Conservation (phyloP, 2,888 invertebrate genomes). For the Microplitis manilae region DNA sequence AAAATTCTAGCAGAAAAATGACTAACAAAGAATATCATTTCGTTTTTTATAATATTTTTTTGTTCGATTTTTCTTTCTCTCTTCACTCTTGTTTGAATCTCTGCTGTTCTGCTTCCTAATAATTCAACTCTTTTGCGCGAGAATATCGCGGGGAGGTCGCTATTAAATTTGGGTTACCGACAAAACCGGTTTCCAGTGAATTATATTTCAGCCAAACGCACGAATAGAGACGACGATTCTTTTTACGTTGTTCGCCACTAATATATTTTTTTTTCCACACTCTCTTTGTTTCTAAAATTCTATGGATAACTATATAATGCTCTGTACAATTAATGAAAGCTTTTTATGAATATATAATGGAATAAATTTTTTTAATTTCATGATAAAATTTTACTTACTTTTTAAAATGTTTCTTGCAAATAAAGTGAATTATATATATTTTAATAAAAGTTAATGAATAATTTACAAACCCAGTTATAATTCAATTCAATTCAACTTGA, state of each 20-base stretch:
- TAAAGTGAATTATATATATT: neutral
- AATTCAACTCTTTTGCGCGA: conserved; percentile 41
- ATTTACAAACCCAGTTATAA: too few species aligned
- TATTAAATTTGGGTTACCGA: conserved; percentile 44
- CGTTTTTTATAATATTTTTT: conserved; percentile 9
- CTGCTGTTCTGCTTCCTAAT: conserved; percentile 29
- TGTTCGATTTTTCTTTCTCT: conserved; percentile 8
- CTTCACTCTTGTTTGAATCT: conserved; percentile 12
- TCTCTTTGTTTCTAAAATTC: conserved; percentile 38
- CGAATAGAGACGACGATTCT: conserved; percentile 17
- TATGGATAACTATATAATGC: conserved; percentile 11
- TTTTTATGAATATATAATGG: neutral
- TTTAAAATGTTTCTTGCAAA: neutral
- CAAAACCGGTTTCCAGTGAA: conserved; percentile 42
- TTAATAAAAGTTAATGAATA: too few species aligned
- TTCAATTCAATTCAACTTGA: too few species aligned
- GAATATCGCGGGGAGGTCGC: conserved; percentile 34
- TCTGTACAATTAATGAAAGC: conserved; percentile 1
- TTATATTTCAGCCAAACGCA: conserved; percentile 39
- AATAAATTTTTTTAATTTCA: neutral
- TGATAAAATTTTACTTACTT: neutral
- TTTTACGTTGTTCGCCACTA: conserved; percentile 31
- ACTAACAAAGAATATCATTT: conserved; percentile 21
- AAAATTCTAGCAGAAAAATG: conserved; percentile 37
- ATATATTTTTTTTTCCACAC: conserved; percentile 32